Base-by-base conservation (phyloP, 2,797 vertebrate genomes). In the Protonibea diacanthus region DNA sequence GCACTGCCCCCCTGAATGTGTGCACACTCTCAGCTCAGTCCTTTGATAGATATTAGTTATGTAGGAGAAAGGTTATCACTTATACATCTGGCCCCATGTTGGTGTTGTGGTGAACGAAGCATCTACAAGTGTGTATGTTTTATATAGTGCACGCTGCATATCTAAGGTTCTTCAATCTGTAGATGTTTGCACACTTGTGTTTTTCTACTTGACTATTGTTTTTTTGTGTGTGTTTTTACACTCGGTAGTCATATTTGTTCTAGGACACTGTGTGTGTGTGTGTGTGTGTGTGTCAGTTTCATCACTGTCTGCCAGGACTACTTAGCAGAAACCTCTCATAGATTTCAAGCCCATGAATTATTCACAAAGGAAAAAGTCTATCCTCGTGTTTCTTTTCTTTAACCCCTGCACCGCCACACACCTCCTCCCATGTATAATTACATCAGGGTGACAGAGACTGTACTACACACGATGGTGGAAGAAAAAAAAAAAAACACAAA, bases 301-400 rank as follows among this genome's bases (percentile, higher is more conserved):
- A 23, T 86, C 74, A 68, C 70, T 81, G 61, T 81, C 70, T 78
- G 68, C 74, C 75, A 75, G 56, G 42, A 86, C 71, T 78, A 78
- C 74, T 88, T 79, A 84, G 71, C 76, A 81, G 56, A 82, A 89
- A 76, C 52, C 69, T 79, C 68, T 81, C 73, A 65, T 74, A 81
- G 75, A 85, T 84, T 83, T 89, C 62, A 78, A 59, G 33, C 13
- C 53, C 64, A 91, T 91, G 78, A 84, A 91, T 91, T 82, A 91
- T 92, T 92, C 76, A 91, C 65, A 74, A 51, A 83, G 53, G 73
- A 76, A 87, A 63, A 75, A 75, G 69, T 80, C 76, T 77, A 48
- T 77, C 52, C 55, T 76, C 60, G 44, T 58, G 52, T 79, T 86
- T 83, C 67, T 65, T 74, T 74, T 57, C 58, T 61, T 77, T 76